These are phyloP conservation scores for Drosophila kambysellisi DNA, from an alignment of 2,888 invertebrate species.

Conservation along the genomic window DNA sequence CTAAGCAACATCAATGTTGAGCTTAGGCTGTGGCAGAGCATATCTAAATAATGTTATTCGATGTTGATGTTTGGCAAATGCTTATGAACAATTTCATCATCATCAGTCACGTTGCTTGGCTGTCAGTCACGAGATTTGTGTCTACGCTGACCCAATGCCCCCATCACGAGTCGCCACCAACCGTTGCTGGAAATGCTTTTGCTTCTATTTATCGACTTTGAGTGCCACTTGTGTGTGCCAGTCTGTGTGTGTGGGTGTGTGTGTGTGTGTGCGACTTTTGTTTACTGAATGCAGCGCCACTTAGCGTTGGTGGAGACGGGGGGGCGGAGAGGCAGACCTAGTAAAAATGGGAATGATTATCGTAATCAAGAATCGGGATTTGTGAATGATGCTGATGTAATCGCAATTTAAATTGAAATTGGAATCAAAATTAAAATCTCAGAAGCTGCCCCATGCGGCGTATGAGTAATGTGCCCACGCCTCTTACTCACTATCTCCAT, in stretches of 20 bases:
- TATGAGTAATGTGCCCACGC: slow-evolving; percentile 58
- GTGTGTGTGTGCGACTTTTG: slow-evolving; percentile 22
- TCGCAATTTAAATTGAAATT: slow-evolving; percentile 34
- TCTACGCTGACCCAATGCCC: slow-evolving; percentile 39
- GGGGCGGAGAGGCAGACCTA: too few relatives aligned
- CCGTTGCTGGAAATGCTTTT: slow-evolving; percentile 29
- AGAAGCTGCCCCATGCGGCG: slow-evolving; percentile 44
- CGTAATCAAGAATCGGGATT: slow-evolving; percentile 20
- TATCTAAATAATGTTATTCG: slow-evolving; percentile 2
- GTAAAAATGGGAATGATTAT: slow-evolving; percentile 20
- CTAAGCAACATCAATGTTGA: not conserved
- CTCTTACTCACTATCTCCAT: not conserved
- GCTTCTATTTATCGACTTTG: slow-evolving; percentile 6
- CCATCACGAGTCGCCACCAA: slow-evolving; percentile 28
- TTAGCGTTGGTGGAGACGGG: slow-evolving; percentile 31
- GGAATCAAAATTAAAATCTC: slow-evolving; percentile 30
- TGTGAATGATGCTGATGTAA: not conserved
- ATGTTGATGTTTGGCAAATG: slow-evolving; percentile 25
- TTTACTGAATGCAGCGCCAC: slow-evolving; percentile 47
- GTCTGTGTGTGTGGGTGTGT: not conserved
- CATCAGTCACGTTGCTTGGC: slow-evolving; percentile 37
- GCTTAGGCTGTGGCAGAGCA: not conserved
- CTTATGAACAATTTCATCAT: slow-evolving; percentile 52
- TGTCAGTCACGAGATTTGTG: slow-evolving; percentile 55
- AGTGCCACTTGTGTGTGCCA: slow-evolving; percentile 3